Evolutionary conservation across 2,113 vertebrate species (phyloP).

Genomic region (Bettongia penicillata): DNA sequence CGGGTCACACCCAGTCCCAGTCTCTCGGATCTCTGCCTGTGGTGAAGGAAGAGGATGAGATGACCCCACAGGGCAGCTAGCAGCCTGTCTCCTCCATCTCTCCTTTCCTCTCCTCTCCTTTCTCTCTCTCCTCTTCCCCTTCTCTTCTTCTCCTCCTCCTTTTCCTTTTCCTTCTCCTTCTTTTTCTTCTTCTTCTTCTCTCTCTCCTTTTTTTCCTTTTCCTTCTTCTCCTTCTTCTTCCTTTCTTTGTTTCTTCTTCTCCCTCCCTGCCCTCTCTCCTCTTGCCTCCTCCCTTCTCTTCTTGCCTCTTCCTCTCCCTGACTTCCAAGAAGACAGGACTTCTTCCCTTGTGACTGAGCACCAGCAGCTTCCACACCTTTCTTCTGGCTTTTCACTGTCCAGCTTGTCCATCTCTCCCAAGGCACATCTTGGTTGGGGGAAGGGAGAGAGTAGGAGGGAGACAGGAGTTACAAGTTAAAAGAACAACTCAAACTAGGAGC

Average conservation of each 20-base stretch:
- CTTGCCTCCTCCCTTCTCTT: not conserved
- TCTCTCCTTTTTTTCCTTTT: too few species aligned
- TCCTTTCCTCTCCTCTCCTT: not conserved
- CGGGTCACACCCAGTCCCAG: constrained; percentile 86
- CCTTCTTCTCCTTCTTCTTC: not conserved
- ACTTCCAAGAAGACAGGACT: not conserved
- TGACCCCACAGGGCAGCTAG: constrained; percentile 69
- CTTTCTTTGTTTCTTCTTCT: not conserved
- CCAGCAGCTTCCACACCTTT: not conserved
- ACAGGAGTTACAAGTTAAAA: not conserved
- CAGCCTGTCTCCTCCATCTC: constrained; percentile 13
- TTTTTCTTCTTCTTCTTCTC: not conserved
- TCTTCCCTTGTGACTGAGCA: not conserved
- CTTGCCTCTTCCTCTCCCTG: not conserved
- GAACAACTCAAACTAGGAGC: not conserved
- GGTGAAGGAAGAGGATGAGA: constrained; percentile 87
- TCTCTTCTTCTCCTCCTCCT: not conserved
- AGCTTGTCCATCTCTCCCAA: not conserved
- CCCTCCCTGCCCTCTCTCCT: too few species aligned
- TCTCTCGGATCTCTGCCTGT: constrained; percentile 78
- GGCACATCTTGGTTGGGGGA: not conserved
- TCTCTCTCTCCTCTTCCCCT: not conserved
- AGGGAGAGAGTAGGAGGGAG: not conserved
- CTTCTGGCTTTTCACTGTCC: not conserved
- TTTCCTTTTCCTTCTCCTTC: constrained; percentile 15